Conservation (phyloP, 92 coral and sea anemone genomes). For the Palythoa heliodiscus region DNA sequence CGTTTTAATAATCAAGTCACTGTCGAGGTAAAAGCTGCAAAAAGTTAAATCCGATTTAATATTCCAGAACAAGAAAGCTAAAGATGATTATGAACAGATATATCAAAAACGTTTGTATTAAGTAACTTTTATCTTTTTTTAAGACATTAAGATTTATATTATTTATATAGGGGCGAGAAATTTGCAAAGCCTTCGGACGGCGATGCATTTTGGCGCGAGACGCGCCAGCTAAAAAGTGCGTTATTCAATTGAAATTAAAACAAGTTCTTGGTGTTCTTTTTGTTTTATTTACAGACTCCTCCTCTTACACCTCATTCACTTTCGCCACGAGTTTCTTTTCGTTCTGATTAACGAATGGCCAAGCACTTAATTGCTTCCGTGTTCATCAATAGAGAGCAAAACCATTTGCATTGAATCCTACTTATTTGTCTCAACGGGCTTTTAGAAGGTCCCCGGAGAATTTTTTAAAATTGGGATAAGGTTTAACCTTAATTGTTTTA, state of each 20-base stretch:
- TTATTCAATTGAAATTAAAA: background rate
- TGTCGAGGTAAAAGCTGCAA: background rate
- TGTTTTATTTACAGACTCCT: background rate
- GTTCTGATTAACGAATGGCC: background rate
- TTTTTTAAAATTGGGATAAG: background rate
- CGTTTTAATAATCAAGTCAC: background rate
- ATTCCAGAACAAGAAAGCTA: background rate
- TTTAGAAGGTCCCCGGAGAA: slow-evolving; percentile 31
- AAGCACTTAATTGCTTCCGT: slow-evolving; percentile 6
- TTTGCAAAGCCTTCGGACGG: background rate
- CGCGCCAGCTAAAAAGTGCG: slow-evolving; percentile 2
- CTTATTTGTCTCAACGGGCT: slow-evolving; percentile 6
- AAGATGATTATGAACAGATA: background rate
- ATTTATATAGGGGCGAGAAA: background rate
- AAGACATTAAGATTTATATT: background rate
- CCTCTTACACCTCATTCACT: background rate
- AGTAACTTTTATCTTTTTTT: background rate
- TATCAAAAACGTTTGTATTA: background rate
- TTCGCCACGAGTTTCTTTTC: slow-evolving; percentile 29
- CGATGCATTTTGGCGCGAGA: too few relatives aligned
- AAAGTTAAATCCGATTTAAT: background rate
- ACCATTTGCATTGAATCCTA: background rate
- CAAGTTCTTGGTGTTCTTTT: background rate
- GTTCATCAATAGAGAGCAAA: background rate
- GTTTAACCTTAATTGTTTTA: slow-evolving; percentile 31